A percentile compares a stretch with the other conserved stretches of the same genome.
phyloP scores from a whole-genome alignment of 2,113 vertebrate genomes.

The rabbit (Oryctolagus cuniculus) region DNA sequence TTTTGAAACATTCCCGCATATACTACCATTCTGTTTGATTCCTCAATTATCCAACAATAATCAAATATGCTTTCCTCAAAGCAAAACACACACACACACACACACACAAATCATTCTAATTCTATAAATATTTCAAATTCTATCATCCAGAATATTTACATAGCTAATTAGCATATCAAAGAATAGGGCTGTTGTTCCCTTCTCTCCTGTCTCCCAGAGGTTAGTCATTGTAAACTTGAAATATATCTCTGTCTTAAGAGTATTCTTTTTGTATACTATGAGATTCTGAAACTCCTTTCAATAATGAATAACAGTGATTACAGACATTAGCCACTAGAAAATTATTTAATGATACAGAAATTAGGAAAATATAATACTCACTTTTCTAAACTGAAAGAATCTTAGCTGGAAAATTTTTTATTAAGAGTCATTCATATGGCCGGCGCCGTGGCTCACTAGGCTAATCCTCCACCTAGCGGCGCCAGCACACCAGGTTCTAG shows the following conservation, averaged over 20 bases:
- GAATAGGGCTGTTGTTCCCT: not conserved
- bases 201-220: not conserved
- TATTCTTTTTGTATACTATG: not conserved
- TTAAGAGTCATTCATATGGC: not conserved
- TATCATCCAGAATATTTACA: not conserved
- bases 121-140: constrained; percentile 48
- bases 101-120: not conserved
- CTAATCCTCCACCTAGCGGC: no score
- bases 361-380: constrained; percentile 28
- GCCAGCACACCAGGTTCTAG: no score
- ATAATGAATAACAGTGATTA: not conserved
- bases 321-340: constrained; percentile 16
- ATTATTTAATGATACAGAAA: not conserved
- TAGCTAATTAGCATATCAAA: constrained; percentile 36
- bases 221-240: constrained; percentile 1
- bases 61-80: not conserved
- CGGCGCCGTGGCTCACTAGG: no score
- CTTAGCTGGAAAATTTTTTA: constrained; percentile 6
- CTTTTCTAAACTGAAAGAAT: constrained; percentile 19
- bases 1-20: constrained; percentile 7
- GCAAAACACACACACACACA: not conserved
- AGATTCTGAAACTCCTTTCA: not conserved
- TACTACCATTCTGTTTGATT: constrained; percentile 25
- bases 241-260: not conserved
- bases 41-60: constrained; percentile 6